A percentile compares a stretch with the other conserved stretches of the same genome.
These are phyloP conservation scores for Eclectus roratus DNA, from an alignment of 2,113 vertebrate genomes.

Conservation along the genomic window DNA sequence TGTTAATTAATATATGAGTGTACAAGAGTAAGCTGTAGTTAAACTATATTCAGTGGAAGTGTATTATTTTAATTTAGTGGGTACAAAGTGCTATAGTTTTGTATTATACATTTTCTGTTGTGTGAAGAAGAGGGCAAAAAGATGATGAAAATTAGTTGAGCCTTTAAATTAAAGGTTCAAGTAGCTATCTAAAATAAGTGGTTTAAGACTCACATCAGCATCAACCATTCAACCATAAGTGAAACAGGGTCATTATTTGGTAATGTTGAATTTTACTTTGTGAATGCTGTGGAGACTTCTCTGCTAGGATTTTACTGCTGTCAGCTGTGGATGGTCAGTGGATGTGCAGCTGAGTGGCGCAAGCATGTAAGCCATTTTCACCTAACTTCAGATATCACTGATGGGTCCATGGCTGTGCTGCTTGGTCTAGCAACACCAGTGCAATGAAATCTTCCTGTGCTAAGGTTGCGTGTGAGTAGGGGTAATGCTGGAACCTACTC, in stretches of 20 bases:
- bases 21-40: constrained; percentile 32
- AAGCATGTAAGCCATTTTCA: not conserved
- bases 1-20: constrained; percentile 52
- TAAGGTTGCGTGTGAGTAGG: rapidly evolving
- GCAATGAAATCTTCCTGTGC: not conserved
- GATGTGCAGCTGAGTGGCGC: not conserved
- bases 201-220: not conserved
- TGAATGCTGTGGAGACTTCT: not conserved
- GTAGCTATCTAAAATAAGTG: not conserved
- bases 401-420: rapidly evolving
- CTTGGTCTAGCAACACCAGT: rapidly evolving
- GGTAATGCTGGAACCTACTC: not conserved
- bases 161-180: not conserved
- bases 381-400: not conserved
- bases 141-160: not conserved
- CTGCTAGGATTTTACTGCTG: not conserved
- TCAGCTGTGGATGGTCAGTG: not conserved
- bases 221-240: not conserved
- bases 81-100: not conserved
- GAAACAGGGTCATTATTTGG: not conserved
- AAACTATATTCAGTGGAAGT: constrained; percentile 12
- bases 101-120: not conserved
- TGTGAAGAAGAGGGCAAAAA: not conserved
- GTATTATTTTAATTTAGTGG: not conserved
- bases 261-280: not conserved